These are phyloP conservation scores for Oreochromis grahami DNA, from an alignment of 2,797 vertebrate genomes.

Conservation along the genomic window DNA sequence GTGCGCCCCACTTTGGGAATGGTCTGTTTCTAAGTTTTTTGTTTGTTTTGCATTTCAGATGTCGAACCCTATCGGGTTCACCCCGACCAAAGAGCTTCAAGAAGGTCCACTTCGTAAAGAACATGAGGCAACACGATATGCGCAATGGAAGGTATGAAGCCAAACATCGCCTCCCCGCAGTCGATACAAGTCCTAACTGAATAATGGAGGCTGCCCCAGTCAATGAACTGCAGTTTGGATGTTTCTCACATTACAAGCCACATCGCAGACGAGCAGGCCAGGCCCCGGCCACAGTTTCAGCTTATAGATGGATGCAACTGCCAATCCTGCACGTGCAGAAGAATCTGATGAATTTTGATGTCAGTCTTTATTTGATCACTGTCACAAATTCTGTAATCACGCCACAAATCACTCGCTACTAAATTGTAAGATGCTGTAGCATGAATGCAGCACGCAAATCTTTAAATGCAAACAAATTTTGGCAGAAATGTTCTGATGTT, in stretches of 20 bases:
- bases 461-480: neutral
- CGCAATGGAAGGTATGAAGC: constrained; percentile 91
- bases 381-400: neutral
- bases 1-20: neutral
- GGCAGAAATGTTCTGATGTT: neutral
- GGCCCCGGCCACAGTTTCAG: neutral
- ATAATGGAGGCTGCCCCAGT: constrained; percentile 45
- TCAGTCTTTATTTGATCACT: neutral
- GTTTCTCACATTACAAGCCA: constrained; percentile 53
- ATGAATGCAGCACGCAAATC: constrained; percentile 1
- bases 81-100: constrained; percentile 99
- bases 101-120: constrained; percentile 99
- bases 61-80: constrained; percentile 97
- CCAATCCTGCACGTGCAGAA: neutral
- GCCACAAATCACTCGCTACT: neutral
- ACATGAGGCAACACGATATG: constrained; percentile 94
- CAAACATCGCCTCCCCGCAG: constrained; percentile 27
- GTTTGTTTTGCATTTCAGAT: constrained; percentile 70
- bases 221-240: constrained; percentile 46
- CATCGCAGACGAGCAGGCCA: neutral
- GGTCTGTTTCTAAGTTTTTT: neutral
- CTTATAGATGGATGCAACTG: neutral
- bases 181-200: constrained; percentile 35
- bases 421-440: neutral
- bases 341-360: neutral